Base-by-base conservation (phyloP, 23 tunicate species). In the Clavelina lepadiformis region DNA sequence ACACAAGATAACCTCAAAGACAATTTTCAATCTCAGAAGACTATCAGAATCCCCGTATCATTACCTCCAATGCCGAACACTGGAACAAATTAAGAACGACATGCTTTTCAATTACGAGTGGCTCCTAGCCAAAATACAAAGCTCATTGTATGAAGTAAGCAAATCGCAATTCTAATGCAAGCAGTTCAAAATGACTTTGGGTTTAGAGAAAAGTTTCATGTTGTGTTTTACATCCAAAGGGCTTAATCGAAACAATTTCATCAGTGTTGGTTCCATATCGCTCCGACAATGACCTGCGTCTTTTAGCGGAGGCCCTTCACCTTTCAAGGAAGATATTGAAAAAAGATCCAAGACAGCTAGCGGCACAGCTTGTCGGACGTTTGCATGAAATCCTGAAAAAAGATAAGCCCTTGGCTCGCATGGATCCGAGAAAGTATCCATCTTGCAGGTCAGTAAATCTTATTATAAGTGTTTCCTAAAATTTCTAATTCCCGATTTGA, bases 351-450 rank as follows among this genome's bases (percentile, higher is more conserved):
- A 6, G 58, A 35, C 89, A 89, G 46, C 80, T 89, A 1, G 91
- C 73, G 22, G 57, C 83, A 0, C 97, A 89, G 51, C 63, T 89
- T 18, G 63, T 72, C 21, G 97, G 97, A 15, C 74, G 97, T 28
- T 63, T 89, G 53, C 51, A 77, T 57, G 67, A 57, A 56, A 57
- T 89, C 20, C 51, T 89, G 19, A 85, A 89, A 58, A 89, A 76
- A 61, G 97, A 89, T 38, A 70, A 74, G 46, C 97, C 97, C 18
- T 31, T 81, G 27, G 97, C 97, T 0, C 56, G 91, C 30, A 31
- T 82, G 58, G 97, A 89, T 37, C 97, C 97, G 35, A 61, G 97
- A 56, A 81, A 64, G 49, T 89, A 75, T 75, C 97, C 97, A 3
- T 74, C 31, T 25, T 65, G 74, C 65, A 75, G 85, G 97, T 89